phyloP scores from a whole-genome alignment of 2,888 invertebrate genomes.

The Oscheius onirici region DNA sequence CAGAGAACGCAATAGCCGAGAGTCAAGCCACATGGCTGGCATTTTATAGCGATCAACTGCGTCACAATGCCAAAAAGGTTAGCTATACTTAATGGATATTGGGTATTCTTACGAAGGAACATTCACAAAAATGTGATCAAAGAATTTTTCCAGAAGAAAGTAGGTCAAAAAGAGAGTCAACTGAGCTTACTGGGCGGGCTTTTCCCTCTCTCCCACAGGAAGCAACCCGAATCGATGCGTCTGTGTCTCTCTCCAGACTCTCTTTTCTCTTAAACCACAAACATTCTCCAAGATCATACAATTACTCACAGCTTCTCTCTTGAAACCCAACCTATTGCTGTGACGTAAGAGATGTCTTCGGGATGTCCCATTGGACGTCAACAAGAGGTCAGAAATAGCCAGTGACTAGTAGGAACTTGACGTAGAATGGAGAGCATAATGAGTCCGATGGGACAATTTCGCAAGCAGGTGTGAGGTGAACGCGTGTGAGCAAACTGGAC shows the following conservation, averaged over 20 bases:
- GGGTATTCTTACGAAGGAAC: background rate
- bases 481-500: too few species aligned
- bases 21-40: background rate
- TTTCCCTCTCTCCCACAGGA: slow-evolving; percentile 1
- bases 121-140: background rate
- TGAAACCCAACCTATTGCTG: background rate
- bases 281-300: background rate
- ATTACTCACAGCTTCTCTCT: background rate
- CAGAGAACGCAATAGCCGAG: too few species aligned
- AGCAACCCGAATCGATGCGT: slow-evolving; percentile 20
- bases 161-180: slow-evolving; percentile 8
- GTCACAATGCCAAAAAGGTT: background rate
- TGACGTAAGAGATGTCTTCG: background rate
- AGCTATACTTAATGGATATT: too few species aligned
- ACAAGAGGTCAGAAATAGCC: slow-evolving; percentile 4
- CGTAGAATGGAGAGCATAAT: slow-evolving; percentile 3
- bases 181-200: background rate
- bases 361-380: slow-evolving; percentile 2
- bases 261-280: slow-evolving; percentile 10
- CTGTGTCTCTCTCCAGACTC: background rate
- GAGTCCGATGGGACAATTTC: slow-evolving; percentile 2
- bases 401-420: background rate
- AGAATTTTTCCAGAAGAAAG: background rate
- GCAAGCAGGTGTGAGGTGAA: background rate
- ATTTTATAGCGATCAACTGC: slow-evolving; percentile 1